These are phyloP conservation scores for Chalcis sispes DNA, from an alignment of 2,888 invertebrate species.

Conservation along the genomic window DNA sequence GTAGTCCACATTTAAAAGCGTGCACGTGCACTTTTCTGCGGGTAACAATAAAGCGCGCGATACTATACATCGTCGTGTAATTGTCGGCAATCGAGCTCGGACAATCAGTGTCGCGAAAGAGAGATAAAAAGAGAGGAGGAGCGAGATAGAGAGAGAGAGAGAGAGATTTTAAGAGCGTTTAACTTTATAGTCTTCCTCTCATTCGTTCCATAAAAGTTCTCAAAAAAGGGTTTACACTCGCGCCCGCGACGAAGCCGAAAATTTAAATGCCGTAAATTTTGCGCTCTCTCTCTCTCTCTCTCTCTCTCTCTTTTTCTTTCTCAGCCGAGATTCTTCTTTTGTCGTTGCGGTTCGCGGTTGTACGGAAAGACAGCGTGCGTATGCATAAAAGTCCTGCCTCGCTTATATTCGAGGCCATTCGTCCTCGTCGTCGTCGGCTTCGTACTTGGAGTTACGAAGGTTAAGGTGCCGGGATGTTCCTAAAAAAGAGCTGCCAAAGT, in stretches of 20 bases:
- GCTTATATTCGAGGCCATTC: too few relatives aligned
- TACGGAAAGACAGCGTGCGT: neutral
- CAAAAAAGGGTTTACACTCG: too few relatives aligned
- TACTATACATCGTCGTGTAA: neutral
- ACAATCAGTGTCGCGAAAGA: neutral
- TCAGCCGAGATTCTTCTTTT: neutral
- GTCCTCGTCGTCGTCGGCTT: too few relatives aligned
- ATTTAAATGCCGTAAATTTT: slow-evolving; percentile 67
- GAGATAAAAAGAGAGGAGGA: neutral
- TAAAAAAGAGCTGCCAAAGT: too few relatives aligned
- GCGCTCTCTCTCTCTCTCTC: neutral
- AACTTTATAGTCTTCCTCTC: too few relatives aligned
- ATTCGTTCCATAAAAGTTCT: too few relatives aligned
- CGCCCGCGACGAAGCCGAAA: slow-evolving; percentile 52
- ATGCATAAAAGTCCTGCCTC: neutral
- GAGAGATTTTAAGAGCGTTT: too few relatives aligned
- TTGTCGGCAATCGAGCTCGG: neutral
- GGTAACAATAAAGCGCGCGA: neutral
- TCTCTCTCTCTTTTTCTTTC: neutral
- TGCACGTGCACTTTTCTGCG: too few relatives aligned
- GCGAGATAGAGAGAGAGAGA: neutral
- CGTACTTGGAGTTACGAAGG: too few relatives aligned
- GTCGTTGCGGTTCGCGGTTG: slow-evolving; percentile 13
- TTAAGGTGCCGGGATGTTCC: too few relatives aligned
- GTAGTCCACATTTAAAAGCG: neutral